Conservation (phyloP, 2,888 invertebrate genomes). For the Rhopalosiphum nymphaeae region DNA sequence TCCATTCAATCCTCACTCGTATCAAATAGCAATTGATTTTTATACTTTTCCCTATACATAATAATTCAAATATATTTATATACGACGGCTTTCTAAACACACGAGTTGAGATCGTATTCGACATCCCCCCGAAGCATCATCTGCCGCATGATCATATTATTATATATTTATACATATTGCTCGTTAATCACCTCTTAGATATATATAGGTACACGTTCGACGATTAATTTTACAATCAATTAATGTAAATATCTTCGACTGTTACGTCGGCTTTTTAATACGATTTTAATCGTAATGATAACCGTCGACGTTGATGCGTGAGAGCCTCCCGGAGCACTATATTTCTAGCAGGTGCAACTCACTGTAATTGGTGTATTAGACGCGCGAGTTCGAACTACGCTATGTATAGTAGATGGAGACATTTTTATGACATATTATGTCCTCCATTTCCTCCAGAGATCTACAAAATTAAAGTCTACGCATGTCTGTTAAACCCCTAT, state of each 20-base stretch:
- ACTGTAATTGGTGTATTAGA: neutral
- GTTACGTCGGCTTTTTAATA: neutral
- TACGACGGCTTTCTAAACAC: neutral
- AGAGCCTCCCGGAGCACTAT: neutral
- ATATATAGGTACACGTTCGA: neutral
- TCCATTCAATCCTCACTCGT: constrained; percentile 1
- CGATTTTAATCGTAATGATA: constrained; percentile 5
- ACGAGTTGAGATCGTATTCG: neutral
- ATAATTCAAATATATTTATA: neutral
- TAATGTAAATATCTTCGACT: constrained; percentile 9
- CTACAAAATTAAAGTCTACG: neutral
- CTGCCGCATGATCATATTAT: neutral
- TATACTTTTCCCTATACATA: neutral
- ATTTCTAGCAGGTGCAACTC: neutral
- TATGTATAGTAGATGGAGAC: neutral
- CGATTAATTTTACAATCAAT: constrained; percentile 5
- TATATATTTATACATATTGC: neutral
- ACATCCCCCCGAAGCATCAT: neutral
- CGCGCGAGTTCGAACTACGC: neutral
- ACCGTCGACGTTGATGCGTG: neutral
- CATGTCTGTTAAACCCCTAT: too few species aligned
- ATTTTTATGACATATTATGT: neutral
- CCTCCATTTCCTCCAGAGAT: neutral
- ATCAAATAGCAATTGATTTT: neutral
- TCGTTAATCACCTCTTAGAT: constrained; percentile 8